Evolutionary conservation across 2,113 vertebrate species (phyloP), one percentile per base, ranked within the genome.

Genomic region (Empidonax alnorum): DNA sequence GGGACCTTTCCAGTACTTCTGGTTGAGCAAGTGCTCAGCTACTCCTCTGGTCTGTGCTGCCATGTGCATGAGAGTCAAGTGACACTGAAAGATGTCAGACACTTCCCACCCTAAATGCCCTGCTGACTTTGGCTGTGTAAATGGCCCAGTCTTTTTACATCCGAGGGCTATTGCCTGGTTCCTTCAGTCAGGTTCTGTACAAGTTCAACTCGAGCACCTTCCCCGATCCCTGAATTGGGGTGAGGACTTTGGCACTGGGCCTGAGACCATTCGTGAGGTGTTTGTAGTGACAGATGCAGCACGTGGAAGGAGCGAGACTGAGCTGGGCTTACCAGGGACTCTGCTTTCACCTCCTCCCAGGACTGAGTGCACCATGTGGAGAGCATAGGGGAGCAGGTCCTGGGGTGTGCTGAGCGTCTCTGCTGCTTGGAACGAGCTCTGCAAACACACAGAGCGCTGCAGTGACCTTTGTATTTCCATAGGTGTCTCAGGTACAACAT

Each of bases 391-490:
- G 31, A 76, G 42, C 50, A 65, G 75, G 55, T 80, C 91, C 73
- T 42, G 55, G 50, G 41, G 9, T 30, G 47, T 53, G 59, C 76
- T 39, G 56, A 79, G 89, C 0, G 14, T 74, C 61, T 59, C 50
- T 71, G 67, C 65, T 61, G 55, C 84, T 58, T 50, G 62, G 1
- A 14, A 39, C 39, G 14, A 42, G 56, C 86, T 28, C 75, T 78
- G 86, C 65, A 79, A 66, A 80, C 41, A 3, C 71, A 30, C 19
- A 28, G 35, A 33, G 69, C 4, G 3, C 33, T n/a, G 68, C 73
- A 55, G 74, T 46, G 91, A 95, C 93, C 91, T 96, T 94, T 92
- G 94, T 68, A 44, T 94, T 95, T 87, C 94, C 73, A 78, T 71
- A 68, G 91, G 76, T 81, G 77, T 90, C 93, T 87, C 77, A 52